Conservation (phyloP, 2,888 invertebrate genomes). For the Conops quadrifasciatus region DNA sequence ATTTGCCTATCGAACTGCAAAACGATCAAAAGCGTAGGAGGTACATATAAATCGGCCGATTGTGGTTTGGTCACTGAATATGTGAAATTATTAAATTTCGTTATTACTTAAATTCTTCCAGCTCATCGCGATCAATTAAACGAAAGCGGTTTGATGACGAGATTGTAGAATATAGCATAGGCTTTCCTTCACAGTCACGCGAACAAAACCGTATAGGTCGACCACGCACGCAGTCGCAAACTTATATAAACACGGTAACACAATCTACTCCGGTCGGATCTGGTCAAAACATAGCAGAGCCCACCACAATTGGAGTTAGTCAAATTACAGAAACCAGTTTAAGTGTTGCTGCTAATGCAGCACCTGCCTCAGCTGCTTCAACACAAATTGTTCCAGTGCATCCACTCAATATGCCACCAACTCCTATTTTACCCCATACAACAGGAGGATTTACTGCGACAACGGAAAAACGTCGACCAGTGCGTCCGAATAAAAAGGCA, state of each 20-base stretch:
- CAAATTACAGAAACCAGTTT: slow-evolving; percentile 9
- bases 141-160: slow-evolving; percentile 97
- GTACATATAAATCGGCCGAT: slow-evolving; percentile 44
- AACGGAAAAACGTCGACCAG: slow-evolving; percentile 48
- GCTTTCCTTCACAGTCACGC: slow-evolving; percentile 68
- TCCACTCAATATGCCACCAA: slow-evolving; percentile 42
- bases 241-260: slow-evolving; percentile 51
- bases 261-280: slow-evolving; percentile 43
- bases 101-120: slow-evolving; percentile 58
- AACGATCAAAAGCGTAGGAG: slow-evolving; percentile 63
- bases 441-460: slow-evolving; percentile 4
- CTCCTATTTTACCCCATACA: slow-evolving; percentile 36
- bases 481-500: slow-evolving; percentile 50
- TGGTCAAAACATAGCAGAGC: slow-evolving; percentile 20
- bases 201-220: slow-evolving; percentile 56
- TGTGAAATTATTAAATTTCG: slow-evolving; percentile 16
- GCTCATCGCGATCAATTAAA: slow-evolving; percentile 94
- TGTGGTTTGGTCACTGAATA: not conserved
- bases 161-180: slow-evolving; percentile 88
- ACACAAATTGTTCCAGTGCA: slow-evolving; percentile 29
- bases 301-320: slow-evolving; percentile 27
- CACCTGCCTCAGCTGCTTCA: slow-evolving; percentile 39
- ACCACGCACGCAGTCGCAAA: slow-evolving; percentile 68
- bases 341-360: slow-evolving; percentile 24
- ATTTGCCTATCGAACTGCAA: slow-evolving; percentile 58